phyloP scores from a whole-genome alignment of 1,140 invertebrate species.

The Arctopsyche grandis region DNA sequence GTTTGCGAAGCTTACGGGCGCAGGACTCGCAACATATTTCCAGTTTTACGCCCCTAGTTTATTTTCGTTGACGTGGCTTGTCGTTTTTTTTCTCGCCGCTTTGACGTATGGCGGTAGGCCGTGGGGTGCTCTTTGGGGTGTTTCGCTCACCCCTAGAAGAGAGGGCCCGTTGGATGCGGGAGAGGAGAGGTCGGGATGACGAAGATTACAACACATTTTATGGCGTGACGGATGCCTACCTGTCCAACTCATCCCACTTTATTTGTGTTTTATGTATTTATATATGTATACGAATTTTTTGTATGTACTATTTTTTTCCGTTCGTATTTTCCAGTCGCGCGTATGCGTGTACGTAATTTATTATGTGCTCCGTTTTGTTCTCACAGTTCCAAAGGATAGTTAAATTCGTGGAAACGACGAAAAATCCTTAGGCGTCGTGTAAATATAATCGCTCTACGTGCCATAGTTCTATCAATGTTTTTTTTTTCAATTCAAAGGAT shows the following conservation, averaged over 20 bases:
- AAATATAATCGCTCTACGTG: neutral
- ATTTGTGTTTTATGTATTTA: conserved; percentile 6
- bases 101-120: conserved; percentile 38
- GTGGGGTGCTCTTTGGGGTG: neutral
- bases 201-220: conserved; percentile 44
- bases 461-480: neutral
- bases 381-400: neutral
- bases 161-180: neutral
- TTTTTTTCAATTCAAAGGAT: too few species aligned
- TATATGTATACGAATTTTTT: neutral
- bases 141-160: neutral
- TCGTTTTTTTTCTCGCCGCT: conserved; percentile 43
- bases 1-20: conserved; percentile 12
- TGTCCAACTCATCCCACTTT: conserved; percentile 26
- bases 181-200: conserved; percentile 23
- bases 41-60: conserved; percentile 47
- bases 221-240: conserved; percentile 37
- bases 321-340: neutral
- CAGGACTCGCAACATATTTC: conserved; percentile 40
- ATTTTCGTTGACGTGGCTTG: conserved; percentile 48
- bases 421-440: neutral
- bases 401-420: neutral
- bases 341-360: neutral
- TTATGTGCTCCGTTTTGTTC: neutral
- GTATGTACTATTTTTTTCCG: neutral